These are phyloP conservation scores for Haliclona indistincta DNA, from an alignment of 37 sponge, comb jelly and placozoan species.

Conservation along the genomic window DNA sequence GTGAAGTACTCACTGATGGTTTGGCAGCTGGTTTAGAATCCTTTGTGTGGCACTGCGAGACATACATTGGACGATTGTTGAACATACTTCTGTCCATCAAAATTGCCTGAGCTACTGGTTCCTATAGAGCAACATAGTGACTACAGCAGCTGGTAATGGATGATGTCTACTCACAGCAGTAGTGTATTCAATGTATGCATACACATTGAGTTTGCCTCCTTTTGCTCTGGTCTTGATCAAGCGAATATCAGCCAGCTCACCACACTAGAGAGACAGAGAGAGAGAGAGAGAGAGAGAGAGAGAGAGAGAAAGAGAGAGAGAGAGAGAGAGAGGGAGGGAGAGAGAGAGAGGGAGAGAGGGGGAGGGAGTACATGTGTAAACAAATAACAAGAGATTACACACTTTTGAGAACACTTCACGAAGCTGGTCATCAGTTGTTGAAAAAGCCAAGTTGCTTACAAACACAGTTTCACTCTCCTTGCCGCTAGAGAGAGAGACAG, in stretches of 20 bases:
- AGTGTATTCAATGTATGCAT: constrained; percentile 65
- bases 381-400: neutral
- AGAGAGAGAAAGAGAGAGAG: neutral
- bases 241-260: constrained; percentile 54
- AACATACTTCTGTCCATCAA: constrained; percentile 37
- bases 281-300: neutral
- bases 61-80: constrained; percentile 42
- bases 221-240: constrained; percentile 27
- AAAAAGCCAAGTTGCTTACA: constrained; percentile 69
- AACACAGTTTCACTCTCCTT: constrained; percentile 68
- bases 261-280: constrained; percentile 42
- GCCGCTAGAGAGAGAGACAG: neutral
- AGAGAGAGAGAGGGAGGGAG: neutral
- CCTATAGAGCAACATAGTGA: too few relatives aligned
- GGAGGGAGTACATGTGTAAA: neutral
- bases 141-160: too few relatives aligned
- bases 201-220: constrained; percentile 8
- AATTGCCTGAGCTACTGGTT: constrained; percentile 31
- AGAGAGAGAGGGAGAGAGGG: neutral
- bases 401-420: constrained; percentile 39
- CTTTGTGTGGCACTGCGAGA: constrained; percentile 63
- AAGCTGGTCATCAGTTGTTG: constrained; percentile 44
- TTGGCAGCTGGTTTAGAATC: constrained; percentile 4
- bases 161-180: too few relatives aligned
- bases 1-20: neutral